phyloP scores from a whole-genome alignment of 2,888 invertebrate genomes.

The Teleiodes luculella region DNA sequence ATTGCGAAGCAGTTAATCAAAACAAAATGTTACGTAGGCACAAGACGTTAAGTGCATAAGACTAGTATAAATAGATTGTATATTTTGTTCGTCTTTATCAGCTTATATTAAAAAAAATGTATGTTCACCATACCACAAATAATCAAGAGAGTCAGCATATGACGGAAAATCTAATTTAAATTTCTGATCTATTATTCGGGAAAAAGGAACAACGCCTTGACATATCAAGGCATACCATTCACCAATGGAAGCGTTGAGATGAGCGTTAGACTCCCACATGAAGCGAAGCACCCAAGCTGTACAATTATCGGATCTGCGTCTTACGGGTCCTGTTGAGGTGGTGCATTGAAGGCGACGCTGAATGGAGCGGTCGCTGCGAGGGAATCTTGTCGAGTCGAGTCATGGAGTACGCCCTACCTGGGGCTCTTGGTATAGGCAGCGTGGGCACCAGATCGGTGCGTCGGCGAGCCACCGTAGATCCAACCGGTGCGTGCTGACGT shows the following conservation, averaged over 20 bases:
- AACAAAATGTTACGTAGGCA: neutral
- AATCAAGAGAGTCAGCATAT: too few relatives aligned
- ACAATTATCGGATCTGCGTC: constrained; percentile 11
- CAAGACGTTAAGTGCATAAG: neutral
- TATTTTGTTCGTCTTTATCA: too few relatives aligned
- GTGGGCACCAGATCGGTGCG: constrained; percentile 95
- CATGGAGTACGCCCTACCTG: constrained; percentile 93
- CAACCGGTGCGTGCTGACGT: constrained; percentile 70
- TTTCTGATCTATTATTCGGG: too few relatives aligned
- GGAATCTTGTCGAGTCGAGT: constrained; percentile 87
- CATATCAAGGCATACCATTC: neutral
- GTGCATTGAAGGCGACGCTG: constrained; percentile 55
- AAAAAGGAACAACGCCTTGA: neutral
- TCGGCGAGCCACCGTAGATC: constrained; percentile 89
- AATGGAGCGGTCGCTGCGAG: constrained; percentile 40
- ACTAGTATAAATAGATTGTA: too few relatives aligned
- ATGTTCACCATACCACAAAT: too few relatives aligned
- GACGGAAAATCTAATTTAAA: too few relatives aligned
- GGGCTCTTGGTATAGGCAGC: constrained; percentile 81
- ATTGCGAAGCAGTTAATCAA: neutral
- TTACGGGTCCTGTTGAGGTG: constrained; percentile 54
- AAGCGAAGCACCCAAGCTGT: constrained; percentile 18
- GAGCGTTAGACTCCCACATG: constrained; percentile 16
- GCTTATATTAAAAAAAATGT: too few relatives aligned
- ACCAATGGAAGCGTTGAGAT: neutral